Evolutionary conservation across 2,888 invertebrate genomes (phyloP).

Genomic region (Calameuta pallipes): DNA sequence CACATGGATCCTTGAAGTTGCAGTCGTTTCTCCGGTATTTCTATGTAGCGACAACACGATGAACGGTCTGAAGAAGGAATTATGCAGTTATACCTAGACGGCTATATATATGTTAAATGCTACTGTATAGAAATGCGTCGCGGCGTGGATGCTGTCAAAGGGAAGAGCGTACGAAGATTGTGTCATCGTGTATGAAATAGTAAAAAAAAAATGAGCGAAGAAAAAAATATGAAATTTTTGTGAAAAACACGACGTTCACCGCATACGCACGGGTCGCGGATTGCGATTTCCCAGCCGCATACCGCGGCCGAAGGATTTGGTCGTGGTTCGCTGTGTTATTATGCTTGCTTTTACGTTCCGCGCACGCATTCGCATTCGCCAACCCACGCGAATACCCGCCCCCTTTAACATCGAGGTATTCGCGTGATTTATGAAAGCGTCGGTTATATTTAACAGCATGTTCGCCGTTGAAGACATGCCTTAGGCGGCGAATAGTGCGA

Average conservation of each 20-base stretch:
- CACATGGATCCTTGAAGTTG: no score
- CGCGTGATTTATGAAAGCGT: slow-evolving; percentile 55
- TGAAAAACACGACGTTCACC: no score
- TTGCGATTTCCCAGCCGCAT: no score
- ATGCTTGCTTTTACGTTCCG: slow-evolving; percentile 45
- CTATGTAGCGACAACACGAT: no score
- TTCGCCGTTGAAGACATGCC: slow-evolving; percentile 54
- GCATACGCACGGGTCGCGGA: no score
- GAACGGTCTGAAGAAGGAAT: no score
- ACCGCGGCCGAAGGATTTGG: slow-evolving; percentile 39
- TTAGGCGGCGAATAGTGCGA: slow-evolving; percentile 31
- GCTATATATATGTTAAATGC: no score
- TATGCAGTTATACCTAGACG: no score
- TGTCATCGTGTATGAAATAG: background rate
- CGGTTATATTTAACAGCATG: slow-evolving; percentile 55
- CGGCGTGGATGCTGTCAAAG: no score
- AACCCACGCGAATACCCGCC: slow-evolving; percentile 50
- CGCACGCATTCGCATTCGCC: slow-evolving; percentile 38
- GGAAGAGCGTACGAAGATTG: background rate
- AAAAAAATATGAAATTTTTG: no score
- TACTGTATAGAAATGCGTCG: no score
- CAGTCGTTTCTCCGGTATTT: no score
- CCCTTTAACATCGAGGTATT: slow-evolving; percentile 56
- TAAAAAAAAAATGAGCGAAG: background rate
- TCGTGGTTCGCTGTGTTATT: slow-evolving; percentile 36